phyloP scores from a whole-genome alignment of 2,888 invertebrate genomes.

The Tipula unca region DNA sequence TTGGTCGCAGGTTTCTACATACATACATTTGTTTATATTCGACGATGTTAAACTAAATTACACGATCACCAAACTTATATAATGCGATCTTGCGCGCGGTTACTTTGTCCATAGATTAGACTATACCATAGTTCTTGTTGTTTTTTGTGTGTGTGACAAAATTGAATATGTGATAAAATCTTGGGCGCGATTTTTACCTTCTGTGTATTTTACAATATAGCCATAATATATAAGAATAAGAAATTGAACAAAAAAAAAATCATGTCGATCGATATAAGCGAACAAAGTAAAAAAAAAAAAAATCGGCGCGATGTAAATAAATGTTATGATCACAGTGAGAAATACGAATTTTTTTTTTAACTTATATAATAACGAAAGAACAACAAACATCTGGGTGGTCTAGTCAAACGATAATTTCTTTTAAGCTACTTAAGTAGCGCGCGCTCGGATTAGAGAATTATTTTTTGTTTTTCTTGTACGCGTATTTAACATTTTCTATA shows the following conservation, averaged over 20 bases:
- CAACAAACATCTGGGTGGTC: background rate
- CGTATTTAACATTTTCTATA: constrained; percentile 1
- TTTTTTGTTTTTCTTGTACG: background rate
- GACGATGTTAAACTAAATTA: no score
- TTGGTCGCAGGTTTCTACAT: no score
- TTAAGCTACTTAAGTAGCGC: constrained; percentile 14
- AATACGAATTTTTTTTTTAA: background rate
- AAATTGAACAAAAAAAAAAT: background rate
- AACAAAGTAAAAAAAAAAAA: background rate
- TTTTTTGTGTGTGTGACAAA: background rate
- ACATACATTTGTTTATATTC: no score
- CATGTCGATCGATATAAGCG: background rate
- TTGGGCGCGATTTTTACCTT: background rate
- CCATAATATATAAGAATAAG: background rate
- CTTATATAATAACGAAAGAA: background rate
- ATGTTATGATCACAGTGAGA: background rate
- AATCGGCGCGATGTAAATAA: constrained; percentile 8
- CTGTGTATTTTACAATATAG: background rate
- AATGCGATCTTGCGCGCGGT: background rate
- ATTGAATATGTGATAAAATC: background rate
- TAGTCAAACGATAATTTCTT: constrained; percentile 14
- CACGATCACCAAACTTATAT: no score
- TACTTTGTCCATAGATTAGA: background rate
- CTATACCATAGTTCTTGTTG: background rate
- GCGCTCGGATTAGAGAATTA: background rate